phyloP scores from a whole-genome alignment of 2,797 vertebrate genomes.

The Eulemur albifrons region DNA sequence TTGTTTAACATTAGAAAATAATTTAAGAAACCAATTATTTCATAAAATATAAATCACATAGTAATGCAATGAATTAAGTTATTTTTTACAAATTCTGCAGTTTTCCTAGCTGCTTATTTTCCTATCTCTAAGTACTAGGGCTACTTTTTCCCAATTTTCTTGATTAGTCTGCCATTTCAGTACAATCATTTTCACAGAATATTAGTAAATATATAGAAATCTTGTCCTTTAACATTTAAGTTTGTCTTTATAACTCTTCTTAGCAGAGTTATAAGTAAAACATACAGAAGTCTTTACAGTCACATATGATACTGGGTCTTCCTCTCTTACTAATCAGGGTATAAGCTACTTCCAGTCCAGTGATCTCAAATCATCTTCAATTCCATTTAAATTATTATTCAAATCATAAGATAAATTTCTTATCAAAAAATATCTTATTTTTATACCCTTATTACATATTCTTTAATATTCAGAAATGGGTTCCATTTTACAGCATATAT shows the following conservation, averaged over 20 bases:
- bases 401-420: neutral
- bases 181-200: neutral
- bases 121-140: neutral
- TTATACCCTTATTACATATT: neutral
- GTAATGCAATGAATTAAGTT: neutral
- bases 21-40: neutral
- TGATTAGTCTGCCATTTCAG: neutral
- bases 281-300: neutral
- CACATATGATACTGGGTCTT: neutral
- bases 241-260: neutral
- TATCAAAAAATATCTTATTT: neutral
- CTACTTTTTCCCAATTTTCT: neutral
- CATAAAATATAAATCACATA: neutral
- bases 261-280: neutral
- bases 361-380: neutral
- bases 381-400: neutral
- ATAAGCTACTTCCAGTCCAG: neutral
- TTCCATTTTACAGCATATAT: neutral
- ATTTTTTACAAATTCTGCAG: neutral
- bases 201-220: neutral
- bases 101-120: neutral
- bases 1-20: conserved; percentile 18
- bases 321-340: neutral
- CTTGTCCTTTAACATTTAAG: neutral
- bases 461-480: neutral